These are phyloP conservation scores for Nyctibius bracteatus DNA, from an alignment of 2,113 vertebrate genomes.

Conservation along the genomic window DNA sequence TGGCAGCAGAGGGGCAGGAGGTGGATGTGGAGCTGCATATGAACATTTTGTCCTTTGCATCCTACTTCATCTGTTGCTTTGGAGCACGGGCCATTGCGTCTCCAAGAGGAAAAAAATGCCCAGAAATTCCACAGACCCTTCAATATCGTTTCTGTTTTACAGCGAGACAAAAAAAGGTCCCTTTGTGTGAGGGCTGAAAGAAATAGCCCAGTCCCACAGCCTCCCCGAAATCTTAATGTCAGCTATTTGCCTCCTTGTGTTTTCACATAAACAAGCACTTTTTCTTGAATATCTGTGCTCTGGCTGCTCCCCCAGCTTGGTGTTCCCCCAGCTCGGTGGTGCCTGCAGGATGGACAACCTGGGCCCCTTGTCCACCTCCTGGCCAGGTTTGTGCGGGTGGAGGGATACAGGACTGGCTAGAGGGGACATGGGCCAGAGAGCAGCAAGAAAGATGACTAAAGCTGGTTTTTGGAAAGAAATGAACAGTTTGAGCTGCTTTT, in stretches of 20 bases:
- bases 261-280: conserved; percentile 55
- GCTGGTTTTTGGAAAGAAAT: background rate
- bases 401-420: background rate
- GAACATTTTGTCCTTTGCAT: conserved; percentile 1
- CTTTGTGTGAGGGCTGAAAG: conserved; percentile 59
- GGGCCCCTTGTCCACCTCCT: background rate
- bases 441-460: fast-evolving
- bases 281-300: background rate
- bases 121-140: conserved; percentile 18
- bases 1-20: background rate
- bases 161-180: conserved; percentile 38
- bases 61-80: background rate
- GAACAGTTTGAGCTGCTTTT: background rate
- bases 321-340: background rate
- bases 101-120: conserved; percentile 21
- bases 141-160: conserved; percentile 60
- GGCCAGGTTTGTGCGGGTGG: fast-evolving
- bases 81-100: background rate
- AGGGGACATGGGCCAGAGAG: too few relatives aligned
- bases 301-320: background rate
- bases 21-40: background rate
- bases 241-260: conserved; percentile 66
- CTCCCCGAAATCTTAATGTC: conserved; percentile 67
- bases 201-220: conserved; percentile 47
- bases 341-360: fast-evolving